Evolutionary conservation across 1,140 invertebrate genomes (phyloP).

Genomic region (Solenopsis fugax): DNA sequence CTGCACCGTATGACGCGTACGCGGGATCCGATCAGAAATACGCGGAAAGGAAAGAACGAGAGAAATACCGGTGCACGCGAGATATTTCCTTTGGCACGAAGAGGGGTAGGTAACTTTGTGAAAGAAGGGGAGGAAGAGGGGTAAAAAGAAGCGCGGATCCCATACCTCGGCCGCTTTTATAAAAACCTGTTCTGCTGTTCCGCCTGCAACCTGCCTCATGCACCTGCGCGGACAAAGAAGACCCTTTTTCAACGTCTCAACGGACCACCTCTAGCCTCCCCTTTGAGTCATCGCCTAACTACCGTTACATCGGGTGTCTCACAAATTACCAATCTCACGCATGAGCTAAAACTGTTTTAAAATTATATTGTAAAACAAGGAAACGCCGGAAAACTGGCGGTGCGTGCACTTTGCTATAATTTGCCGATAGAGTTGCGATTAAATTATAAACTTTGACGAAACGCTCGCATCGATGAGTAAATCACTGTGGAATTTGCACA

Average conservation of each 20-base stretch:
- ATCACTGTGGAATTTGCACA: background rate
- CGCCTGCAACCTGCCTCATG: slow-evolving; percentile 80
- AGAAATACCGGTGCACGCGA: background rate
- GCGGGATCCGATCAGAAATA: slow-evolving; percentile 4
- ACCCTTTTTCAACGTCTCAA: slow-evolving; percentile 76
- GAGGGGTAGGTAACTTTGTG: background rate
- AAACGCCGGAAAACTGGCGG: background rate
- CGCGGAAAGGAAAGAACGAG: slow-evolving; percentile 37
- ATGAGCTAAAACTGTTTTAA: background rate
- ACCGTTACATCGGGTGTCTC: slow-evolving; percentile 54
- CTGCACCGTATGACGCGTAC: slow-evolving; percentile 10
- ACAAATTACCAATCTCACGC: slow-evolving; percentile 19
- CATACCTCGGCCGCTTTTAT: slow-evolving; percentile 75
- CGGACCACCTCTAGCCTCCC: slow-evolving; percentile 71
- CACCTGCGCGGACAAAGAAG: slow-evolving; percentile 81
- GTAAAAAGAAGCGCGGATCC: slow-evolving; percentile 63
- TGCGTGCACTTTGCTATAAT: background rate
- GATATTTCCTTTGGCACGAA: slow-evolving; percentile 22
- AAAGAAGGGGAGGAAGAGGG: slow-evolving; percentile 41
- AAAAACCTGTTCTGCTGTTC: slow-evolving; percentile 81
- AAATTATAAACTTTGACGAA: slow-evolving; percentile 37
- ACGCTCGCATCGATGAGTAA: background rate
- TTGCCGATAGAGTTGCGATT: background rate
- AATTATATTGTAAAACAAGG: background rate
- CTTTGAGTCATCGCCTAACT: slow-evolving; percentile 39